Evolutionary conservation across 2,888 invertebrate genomes (phyloP), one percentile per base, ranked within the genome.

Genomic region (Drosophila pseudotakahashii): DNA sequence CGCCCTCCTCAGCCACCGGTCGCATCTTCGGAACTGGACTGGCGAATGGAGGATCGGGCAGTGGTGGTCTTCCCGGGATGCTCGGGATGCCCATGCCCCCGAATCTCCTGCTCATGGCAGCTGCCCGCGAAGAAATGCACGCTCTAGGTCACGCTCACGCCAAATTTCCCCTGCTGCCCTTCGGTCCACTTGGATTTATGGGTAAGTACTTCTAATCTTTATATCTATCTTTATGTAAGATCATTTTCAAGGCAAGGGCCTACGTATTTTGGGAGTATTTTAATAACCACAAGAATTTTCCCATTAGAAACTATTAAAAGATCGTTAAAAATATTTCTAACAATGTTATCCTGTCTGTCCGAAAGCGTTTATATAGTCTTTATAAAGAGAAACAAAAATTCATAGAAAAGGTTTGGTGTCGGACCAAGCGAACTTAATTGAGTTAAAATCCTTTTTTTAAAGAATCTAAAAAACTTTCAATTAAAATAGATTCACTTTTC

Each of bases 101-200:
- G 7, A 91, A 91, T 76, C 87, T 91, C 23, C 79, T 91, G 26
- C 75, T 91, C 23, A 91, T 91, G 91, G 90, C 91, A 0, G 91
- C 91, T 44, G 90, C 91, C 9, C 85, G 91, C 26, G 91, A 91
- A 51, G 91, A 91, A 76, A 90, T 90, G 79, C 91, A 90, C 45
- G 85, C 89, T 36, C 72, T 90, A 41, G 82, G 86, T 41, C 82
- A 83, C 42, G 87, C 81, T 57, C 89, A 90, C 64, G 88, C 90
- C 34, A 91, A 91, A 72, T 90, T 97, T 88, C 96, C 96, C 77
- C 94, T 96, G 84, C 94, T 96, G 77, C 95, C 96, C 82, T 97
- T 97, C 94, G 96, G 96, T 93, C 96, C 97, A 84, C 94, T 97
- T 89, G 95, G 96, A 93, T 94, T 97, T 91, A 96, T 96, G 92